These are phyloP conservation scores for Arothron firmamentum DNA, from an alignment of 2,113 vertebrate genomes.

Conservation along the genomic window DNA sequence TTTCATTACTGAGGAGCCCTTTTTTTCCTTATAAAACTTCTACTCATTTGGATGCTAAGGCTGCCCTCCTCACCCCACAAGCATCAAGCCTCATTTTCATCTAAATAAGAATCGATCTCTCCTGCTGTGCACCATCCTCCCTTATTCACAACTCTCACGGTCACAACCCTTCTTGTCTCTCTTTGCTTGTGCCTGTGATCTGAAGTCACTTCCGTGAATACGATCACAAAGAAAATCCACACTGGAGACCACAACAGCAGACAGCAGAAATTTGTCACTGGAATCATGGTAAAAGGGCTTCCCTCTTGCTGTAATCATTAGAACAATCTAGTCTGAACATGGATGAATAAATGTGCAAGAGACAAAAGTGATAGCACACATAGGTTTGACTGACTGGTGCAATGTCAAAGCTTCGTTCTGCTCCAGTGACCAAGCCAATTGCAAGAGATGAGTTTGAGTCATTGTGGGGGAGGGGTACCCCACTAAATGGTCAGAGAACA, in stretches of 20 bases:
- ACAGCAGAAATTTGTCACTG: conserved; percentile 11
- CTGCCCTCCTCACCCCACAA: conserved; percentile 74
- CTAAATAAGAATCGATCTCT: conserved; percentile 83
- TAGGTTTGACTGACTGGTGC: conserved; percentile 73
- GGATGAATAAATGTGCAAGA: conserved; percentile 48
- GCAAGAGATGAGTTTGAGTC: conserved; percentile 72
- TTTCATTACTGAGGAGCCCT: conserved; percentile 34
- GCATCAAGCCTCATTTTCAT: conserved; percentile 82
- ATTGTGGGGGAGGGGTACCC: conserved; percentile 70
- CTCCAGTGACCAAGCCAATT: conserved; percentile 68
- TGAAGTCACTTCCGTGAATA: conserved; percentile 43
- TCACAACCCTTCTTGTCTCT: conserved; percentile 69
- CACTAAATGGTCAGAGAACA: conserved; percentile 68
- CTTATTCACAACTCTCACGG: conserved; percentile 66
- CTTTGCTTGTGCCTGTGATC: conserved; percentile 52
- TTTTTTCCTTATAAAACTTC: conserved; percentile 54
- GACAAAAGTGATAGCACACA: conserved; percentile 53
- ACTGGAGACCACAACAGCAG: conserved; percentile 7
- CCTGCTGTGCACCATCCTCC: conserved; percentile 71
- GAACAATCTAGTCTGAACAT: conserved; percentile 37
- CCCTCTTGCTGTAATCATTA: conserved; percentile 16
- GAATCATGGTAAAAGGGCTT: background rate
- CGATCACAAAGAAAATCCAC: conserved; percentile 29
- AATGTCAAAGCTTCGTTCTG: conserved; percentile 76
- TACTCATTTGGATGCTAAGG: conserved; percentile 70